Percentiles rank a stretch among this genome's conserved stretches.
phyloP scores from a whole-genome alignment of 30 jellyfish, hydroid and myxozoan genomes.

The Mastigias papua region DNA sequence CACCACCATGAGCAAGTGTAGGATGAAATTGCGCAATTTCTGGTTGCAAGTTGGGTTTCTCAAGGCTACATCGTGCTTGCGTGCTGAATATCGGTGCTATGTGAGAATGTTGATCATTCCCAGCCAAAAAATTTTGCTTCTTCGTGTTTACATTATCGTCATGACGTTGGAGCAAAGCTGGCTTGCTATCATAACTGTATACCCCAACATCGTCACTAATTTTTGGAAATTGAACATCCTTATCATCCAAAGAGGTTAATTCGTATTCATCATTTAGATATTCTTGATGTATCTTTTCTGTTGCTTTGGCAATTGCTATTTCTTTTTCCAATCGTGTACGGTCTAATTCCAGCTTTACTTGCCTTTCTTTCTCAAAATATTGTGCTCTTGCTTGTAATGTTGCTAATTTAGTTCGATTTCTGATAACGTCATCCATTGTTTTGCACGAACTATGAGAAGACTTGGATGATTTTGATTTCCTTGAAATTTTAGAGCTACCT shows the following conservation, averaged over 20 bases:
- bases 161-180: constrained; percentile 26
- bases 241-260: constrained; percentile 27
- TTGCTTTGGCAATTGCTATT: constrained; percentile 47
- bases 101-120: background rate
- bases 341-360: constrained; percentile 31
- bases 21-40: constrained; percentile 36
- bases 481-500: constrained; percentile 31
- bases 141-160: constrained; percentile 20
- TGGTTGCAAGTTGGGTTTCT: constrained; percentile 36
- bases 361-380: constrained; percentile 1
- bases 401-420: constrained; percentile 37
- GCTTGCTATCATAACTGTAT: constrained; percentile 34
- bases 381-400: constrained; percentile 26
- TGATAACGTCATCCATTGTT: constrained; percentile 53
- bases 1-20: constrained; percentile 20
- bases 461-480: background rate
- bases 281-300: constrained; percentile 58
- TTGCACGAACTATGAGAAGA: constrained; percentile 41
- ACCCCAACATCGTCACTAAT: constrained; percentile 30
- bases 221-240: constrained; percentile 30
- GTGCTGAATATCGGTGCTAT: constrained; percentile 43
- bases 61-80: constrained; percentile 33
- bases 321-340: constrained; percentile 61
- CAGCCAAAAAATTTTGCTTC: background rate
- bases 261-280: constrained; percentile 46